Conservation (phyloP, 2,888 invertebrate genomes). For the Eumerus sabulonum region DNA sequence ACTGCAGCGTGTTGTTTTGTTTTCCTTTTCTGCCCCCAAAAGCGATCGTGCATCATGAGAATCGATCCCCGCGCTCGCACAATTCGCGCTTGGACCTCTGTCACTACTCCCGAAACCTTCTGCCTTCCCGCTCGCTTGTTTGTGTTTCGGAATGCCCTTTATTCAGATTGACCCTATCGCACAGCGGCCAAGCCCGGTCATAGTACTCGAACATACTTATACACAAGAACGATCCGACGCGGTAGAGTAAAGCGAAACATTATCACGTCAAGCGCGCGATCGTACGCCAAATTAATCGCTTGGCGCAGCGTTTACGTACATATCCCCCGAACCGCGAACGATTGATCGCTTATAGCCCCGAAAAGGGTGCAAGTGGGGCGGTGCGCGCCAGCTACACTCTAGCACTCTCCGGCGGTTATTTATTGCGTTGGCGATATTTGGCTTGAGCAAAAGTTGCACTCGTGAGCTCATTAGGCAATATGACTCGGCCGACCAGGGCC, state of each 20-base stretch:
- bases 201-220: too few species aligned
- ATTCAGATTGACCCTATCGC: conserved; percentile 64
- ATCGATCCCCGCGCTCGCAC: conserved; percentile 58
- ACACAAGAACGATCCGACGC: background rate
- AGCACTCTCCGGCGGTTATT: conserved; percentile 57
- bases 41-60: conserved; percentile 67
- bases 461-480: conserved; percentile 68
- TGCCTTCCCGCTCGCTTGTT: conserved; percentile 35
- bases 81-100: conserved; percentile 8
- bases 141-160: conserved; percentile 60
- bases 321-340: conserved; percentile 30
- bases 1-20: conserved; percentile 41
- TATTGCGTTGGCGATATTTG: conserved; percentile 67
- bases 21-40: conserved; percentile 63
- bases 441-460: conserved; percentile 52
- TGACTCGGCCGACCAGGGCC: conserved; percentile 14
- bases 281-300: conserved; percentile 67
- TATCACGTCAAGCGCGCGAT: conserved; percentile 65
- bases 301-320: conserved; percentile 52
- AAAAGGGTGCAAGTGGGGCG: conserved; percentile 61
- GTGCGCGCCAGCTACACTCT: conserved; percentile 56
- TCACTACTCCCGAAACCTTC: conserved; percentile 2
- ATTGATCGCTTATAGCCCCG: conserved; percentile 62
- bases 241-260: conserved; percentile 45
- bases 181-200: conserved; percentile 17